Base-by-base conservation (phyloP, 2,888 invertebrate species). In the Papilio elwesi region DNA sequence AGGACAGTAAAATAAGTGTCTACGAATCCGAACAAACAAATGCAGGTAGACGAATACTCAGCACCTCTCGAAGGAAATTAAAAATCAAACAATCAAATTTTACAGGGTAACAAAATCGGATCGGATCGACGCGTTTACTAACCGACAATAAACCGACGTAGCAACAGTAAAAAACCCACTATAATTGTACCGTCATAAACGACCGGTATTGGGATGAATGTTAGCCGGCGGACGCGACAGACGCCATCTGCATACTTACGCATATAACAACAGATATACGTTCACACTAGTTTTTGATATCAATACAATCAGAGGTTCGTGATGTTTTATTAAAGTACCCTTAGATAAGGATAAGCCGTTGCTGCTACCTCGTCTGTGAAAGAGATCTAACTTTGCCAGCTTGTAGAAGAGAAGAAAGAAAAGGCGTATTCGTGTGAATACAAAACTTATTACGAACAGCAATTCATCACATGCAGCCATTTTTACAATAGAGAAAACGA, bases 11-110 rank as follows among this genome's bases (percentile, higher is more conserved):
- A 53, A 57, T 53, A 70, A 71, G n/a, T 67, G 47, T 53, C 52
- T 16, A 47, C 52, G 48, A 64, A 57, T 68, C 43, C 63, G 36
- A 52, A 53, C 36, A 66, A 64, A 71, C 48, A 38, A 68, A 68
- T 49, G 62, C 71, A 66, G 66, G 73, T 69, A 73, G 68, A 73
- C 49, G 68, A 38, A 26, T 12, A 66, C 67, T 76, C 78, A 70
- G 74, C 77, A 78, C 75, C 75, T 75, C 75, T 75, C 74, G 78
- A 79, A 78, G 80, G 78, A 80, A 80, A 81, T 82, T 82, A 81
- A 90, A 86, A 83, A 81, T 79, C 84, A 84, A 89, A 90, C 89
- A 90, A 89, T 90, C 85, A 85, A 86, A 84, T 83, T 90, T 91
- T 90, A 90, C 86, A 84, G 85, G 87, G 81, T 84, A 83, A 86